Percentiles rank a stretch among this genome's conserved stretches.
phyloP scores from a whole-genome alignment of 2,113 vertebrate species.

The Empidonax alnorum region DNA sequence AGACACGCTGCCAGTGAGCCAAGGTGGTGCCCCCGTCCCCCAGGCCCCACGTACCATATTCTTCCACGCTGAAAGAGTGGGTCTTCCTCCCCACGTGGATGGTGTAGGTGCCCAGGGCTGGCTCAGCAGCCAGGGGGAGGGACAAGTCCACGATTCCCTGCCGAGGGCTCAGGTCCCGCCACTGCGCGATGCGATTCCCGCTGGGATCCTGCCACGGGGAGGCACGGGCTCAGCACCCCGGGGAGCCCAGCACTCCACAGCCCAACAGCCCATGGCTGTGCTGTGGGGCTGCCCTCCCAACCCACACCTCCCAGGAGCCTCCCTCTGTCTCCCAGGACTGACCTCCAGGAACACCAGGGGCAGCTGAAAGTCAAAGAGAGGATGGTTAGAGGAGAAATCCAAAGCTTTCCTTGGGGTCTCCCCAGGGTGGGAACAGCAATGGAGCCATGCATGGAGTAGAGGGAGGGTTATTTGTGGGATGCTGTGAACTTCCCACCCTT shows the following conservation, averaged over 20 bases:
- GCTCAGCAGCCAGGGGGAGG: not conserved
- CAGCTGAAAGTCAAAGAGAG: conserved; percentile 46
- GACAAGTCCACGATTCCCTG: conserved; percentile 45
- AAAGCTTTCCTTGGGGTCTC: not conserved
- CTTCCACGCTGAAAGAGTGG: conserved; percentile 8
- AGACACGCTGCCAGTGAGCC: not conserved
- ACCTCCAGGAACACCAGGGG: conserved; percentile 35
- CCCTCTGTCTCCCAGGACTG: not conserved
- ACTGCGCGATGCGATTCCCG: not conserved
- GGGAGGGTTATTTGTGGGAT: not conserved
- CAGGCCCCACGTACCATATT: not conserved
- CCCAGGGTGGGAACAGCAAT: no score
- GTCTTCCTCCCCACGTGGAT: not conserved
- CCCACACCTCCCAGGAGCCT: not conserved
- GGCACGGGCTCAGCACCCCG: rapidly evolving
- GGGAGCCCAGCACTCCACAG: not conserved
- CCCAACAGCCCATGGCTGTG: not conserved
- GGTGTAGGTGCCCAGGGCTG: not conserved
- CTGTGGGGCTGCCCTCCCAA: not conserved
- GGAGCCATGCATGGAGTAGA: not conserved
- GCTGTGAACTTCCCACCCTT: not conserved
- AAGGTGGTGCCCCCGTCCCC: not conserved
- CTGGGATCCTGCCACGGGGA: not conserved
- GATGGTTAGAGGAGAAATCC: not conserved
- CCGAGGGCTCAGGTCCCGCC: not conserved